These are phyloP conservation scores for Megaustenia siamemsis DNA, from an alignment of 2,888 invertebrate species.

Conservation along the genomic window DNA sequence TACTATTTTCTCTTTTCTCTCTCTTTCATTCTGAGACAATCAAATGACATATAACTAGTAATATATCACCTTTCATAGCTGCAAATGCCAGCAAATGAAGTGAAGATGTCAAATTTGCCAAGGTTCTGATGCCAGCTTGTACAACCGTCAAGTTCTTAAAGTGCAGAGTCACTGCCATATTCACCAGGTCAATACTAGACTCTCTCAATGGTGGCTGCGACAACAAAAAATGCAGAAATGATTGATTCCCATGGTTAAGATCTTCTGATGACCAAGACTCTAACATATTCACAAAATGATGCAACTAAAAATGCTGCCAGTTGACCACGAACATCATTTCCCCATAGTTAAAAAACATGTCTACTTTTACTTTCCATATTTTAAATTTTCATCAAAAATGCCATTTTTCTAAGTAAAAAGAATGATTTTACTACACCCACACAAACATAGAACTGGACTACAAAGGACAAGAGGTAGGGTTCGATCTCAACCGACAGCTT, in stretches of 20 bases:
- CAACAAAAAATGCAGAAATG: not conserved
- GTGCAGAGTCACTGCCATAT: conserved; percentile 64
- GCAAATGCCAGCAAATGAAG: conserved; percentile 60
- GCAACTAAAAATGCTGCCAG: not conserved
- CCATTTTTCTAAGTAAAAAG: no score
- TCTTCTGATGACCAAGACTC: no score
- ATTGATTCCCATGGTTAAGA: no score
- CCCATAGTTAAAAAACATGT: not conserved
- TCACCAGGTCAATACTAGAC: conserved; percentile 69
- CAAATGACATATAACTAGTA: no score
- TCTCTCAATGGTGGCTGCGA: conserved; percentile 71
- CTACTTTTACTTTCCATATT: not conserved
- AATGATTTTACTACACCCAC: no score
- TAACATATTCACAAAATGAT: not conserved
- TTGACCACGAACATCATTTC: not conserved
- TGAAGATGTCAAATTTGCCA: conserved; percentile 67
- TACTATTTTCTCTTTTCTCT: no score
- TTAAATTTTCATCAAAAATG: no score
- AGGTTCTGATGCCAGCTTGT: conserved; percentile 68
- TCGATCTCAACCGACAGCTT: no score
- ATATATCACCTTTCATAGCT: conserved; percentile 64
- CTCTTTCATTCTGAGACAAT: no score
- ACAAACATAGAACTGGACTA: no score
- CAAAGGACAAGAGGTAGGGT: no score
- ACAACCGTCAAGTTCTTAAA: conserved; percentile 60